Evolutionary conservation across 2,113 vertebrate genomes (phyloP), one percentile per base, ranked within the genome.

Genomic region (Anolis sagrei): DNA sequence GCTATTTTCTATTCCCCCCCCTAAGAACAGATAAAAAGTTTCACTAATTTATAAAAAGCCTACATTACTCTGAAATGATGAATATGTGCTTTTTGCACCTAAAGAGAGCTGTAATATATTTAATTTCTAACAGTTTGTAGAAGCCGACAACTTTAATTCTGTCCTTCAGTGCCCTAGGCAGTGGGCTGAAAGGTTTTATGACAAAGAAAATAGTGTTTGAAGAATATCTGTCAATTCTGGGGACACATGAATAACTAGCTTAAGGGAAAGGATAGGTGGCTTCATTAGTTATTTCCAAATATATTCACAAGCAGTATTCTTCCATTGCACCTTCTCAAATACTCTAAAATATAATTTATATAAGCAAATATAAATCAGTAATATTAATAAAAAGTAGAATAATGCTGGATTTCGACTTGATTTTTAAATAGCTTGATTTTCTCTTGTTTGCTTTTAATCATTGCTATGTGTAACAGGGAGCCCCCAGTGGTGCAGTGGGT

Each of bases 11-110:
- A 32, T 83, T 91, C 88, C 84, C n/a, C 83, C 76, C 74, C 82
- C 79, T 70, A 86, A 86, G n/a, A 89, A 68, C 25, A 93, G 89
- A 92, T 91, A 86, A 86, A 88, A 91, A 91, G 69, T 92, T 94
- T 87, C 91, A 86, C 82, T 76, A 88, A 83, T 92, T 93, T 90
- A 62, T 81, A 70, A 66, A 92, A 87, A 85, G 32, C 73, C 70
- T 62, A 73, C 72, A 69, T 21, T 86, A 90, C 79, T 76, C 79
- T 58, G 75, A 79, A 88, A 54, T 70, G 89, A 92, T 84, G 86
- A 76, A 90, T 87, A 7, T 91, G 78, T 87, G 87, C 86, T 89
- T 89, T 69, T 94, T 93, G 89, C 66, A 87, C 32, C 29, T 86
- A 44, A 91, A 82, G 72, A 73, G 21, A 72, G 44, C 16, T 11